Evolutionary conservation across 2,888 invertebrate species (phyloP).

Genomic region (Euproctis similis): DNA sequence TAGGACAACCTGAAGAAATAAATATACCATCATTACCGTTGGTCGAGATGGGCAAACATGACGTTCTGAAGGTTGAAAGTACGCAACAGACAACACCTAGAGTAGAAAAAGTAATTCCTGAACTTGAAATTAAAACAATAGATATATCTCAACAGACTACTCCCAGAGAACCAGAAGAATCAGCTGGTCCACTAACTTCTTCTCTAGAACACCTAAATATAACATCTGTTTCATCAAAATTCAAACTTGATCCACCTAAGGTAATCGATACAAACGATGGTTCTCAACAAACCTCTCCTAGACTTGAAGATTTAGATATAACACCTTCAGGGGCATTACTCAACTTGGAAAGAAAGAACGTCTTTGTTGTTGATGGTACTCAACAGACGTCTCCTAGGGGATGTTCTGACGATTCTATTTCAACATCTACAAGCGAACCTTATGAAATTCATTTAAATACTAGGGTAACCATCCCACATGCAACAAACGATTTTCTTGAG

Average conservation of each 20-base stretch:
- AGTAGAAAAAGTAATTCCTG: constrained; percentile 23
- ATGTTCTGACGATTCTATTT: constrained; percentile 66
- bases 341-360: constrained; percentile 24
- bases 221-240: constrained; percentile 5
- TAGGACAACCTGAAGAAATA: constrained; percentile 12
- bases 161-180: constrained; percentile 23
- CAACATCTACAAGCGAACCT: constrained; percentile 70
- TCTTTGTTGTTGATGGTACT: constrained; percentile 34
- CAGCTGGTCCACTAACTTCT: constrained; percentile 4
- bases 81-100: constrained; percentile 42
- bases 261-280: constrained; percentile 33
- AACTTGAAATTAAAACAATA: constrained; percentile 23
- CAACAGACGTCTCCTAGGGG: constrained; percentile 73
- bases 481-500: constrained; percentile 53
- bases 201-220: constrained; percentile 1
- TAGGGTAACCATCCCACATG: constrained; percentile 72
- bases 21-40: constrained; percentile 15
- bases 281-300: constrained; percentile 76
- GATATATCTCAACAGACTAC: constrained; percentile 46
- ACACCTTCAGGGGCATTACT: constrained; percentile 13
- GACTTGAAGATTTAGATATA: constrained; percentile 15
- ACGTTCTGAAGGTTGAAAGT: constrained; percentile 30
- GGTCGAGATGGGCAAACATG: constrained; percentile 18
- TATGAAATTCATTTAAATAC: constrained; percentile 79
- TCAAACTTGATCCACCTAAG: constrained; percentile 10